Percentiles rank a stretch among this genome's conserved stretches.
These are phyloP conservation scores for Poicephalus meyeri DNA, from an alignment of 2,113 vertebrate genomes.

Conservation along the genomic window DNA sequence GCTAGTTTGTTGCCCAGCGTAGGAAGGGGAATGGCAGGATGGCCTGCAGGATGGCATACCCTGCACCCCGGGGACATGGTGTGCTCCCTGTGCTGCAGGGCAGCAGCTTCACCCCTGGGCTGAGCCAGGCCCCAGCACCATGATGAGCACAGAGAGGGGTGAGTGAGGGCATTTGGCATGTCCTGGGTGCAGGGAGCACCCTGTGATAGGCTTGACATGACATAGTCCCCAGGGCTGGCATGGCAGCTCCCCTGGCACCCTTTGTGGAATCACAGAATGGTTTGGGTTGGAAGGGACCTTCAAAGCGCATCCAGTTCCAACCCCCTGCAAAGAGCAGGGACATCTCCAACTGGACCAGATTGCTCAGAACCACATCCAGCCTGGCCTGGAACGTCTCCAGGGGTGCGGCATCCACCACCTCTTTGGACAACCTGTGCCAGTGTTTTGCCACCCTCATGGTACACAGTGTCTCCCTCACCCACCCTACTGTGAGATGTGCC, in stretches of 20 bases:
- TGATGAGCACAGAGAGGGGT: not conserved
- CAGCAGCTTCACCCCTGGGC: not conserved
- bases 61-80: not conserved
- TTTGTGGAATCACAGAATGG: not conserved
- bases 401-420: not conserved
- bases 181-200: not conserved
- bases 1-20: not conserved
- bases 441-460: not conserved
- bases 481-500: not conserved
- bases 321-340: not conserved
- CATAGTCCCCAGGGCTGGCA: not conserved
- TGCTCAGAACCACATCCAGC: not conserved
- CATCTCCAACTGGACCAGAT: not conserved
- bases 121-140: not conserved
- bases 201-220: not conserved
- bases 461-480: not conserved
- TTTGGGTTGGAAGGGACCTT: not conserved
- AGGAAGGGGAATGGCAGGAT: not conserved
- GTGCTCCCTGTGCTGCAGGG: accelerated
- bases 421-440: not conserved
- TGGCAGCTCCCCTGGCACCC: not conserved
- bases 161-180: not conserved
- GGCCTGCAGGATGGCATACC: not conserved
- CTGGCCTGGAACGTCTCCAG: not conserved
- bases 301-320: not conserved